Evolutionary conservation across 2,888 invertebrate species (phyloP), one percentile per base, ranked within the genome.

Genomic region (Agrochola litura): DNA sequence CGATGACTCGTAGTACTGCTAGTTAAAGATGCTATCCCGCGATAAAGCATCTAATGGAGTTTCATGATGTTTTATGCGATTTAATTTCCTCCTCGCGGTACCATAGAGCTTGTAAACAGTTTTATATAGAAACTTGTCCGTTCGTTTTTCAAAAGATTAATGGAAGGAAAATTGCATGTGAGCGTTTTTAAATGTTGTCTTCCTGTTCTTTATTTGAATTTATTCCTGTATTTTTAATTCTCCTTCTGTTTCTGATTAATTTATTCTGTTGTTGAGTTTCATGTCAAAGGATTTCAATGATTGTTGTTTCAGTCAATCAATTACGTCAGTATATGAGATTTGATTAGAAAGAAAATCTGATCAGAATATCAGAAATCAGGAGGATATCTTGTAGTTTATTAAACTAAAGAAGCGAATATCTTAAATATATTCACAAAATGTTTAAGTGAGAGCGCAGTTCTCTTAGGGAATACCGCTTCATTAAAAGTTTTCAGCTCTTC

Each of bases 31-130:
- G 66, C 63, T 68, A 79, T 77, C 64, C 56, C 60, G 77, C 46
- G 84, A 87, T 87, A 87, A 70, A 60, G 64, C 69, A 49, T 72
- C 66, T 81, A 85, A 85, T 87, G 41, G 81, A 80, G 76, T 84
- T 86, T 81, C 79, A 77, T 87, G 71, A 79, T 87, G 69, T 82
- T 86, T 84, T 84, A 87, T 86, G 81, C 56, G 77, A 82, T 84
- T 86, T 84, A 80, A 86, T 86, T 87, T 87, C 84, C 86, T 81
- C 70, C 64, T 71, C 71, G 77, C 77, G 30, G 68, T 63, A 64
- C 65, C 41, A 70, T 66, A 61, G 58, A 76, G 49, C 68, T 74
- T 76, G 68, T 82, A 60, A 60, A 73, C 72, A 68, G 66, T 80
- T 80, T 78, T 78, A 77, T 73, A 75, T 68, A 37, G n/a, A n/a